A percentile compares a stretch with the other conserved stretches of the same genome.
Evolutionary conservation across 2,113 vertebrate genomes (phyloP).

Genomic region (Chascanopsetta lugubris): DNA sequence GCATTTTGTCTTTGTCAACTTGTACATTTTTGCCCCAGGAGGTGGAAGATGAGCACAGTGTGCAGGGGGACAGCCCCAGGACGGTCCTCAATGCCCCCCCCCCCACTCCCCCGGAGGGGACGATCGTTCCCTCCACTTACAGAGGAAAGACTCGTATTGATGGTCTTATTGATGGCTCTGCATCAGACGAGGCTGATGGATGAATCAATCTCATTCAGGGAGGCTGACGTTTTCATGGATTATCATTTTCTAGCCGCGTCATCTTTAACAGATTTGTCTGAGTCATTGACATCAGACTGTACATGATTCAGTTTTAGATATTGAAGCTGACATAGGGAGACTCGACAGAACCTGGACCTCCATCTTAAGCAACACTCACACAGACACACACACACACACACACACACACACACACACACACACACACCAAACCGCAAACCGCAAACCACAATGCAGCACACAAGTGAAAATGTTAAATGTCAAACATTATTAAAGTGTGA

Average conservation of each 20-base stretch:
- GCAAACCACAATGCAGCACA: no score
- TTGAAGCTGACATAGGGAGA: background rate
- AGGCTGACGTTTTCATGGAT: conserved; percentile 2
- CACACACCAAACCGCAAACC: background rate
- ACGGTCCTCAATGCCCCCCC: background rate
- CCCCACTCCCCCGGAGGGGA: background rate
- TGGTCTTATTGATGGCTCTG: conserved; percentile 10
- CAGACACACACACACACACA: no score
- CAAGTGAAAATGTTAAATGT: no score
- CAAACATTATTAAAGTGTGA: no score
- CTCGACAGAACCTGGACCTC: background rate
- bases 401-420: conserved; percentile 1
- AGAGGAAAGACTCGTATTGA: background rate
- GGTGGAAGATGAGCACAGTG: conserved; percentile 24
- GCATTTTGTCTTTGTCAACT: conserved; percentile 49
- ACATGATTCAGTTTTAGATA: no score
- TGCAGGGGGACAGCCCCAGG: background rate
- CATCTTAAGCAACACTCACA: background rate
- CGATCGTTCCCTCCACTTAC: conserved; percentile 7
- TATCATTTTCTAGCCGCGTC: background rate
- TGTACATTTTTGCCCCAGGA: conserved; percentile 49
- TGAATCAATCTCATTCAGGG: background rate
- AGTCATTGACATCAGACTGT: background rate
- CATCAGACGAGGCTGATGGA: background rate
- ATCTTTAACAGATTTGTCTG: conserved; percentile 3